phyloP scores from a whole-genome alignment of 2,797 vertebrate species.

The Peromyscus aztecus region DNA sequence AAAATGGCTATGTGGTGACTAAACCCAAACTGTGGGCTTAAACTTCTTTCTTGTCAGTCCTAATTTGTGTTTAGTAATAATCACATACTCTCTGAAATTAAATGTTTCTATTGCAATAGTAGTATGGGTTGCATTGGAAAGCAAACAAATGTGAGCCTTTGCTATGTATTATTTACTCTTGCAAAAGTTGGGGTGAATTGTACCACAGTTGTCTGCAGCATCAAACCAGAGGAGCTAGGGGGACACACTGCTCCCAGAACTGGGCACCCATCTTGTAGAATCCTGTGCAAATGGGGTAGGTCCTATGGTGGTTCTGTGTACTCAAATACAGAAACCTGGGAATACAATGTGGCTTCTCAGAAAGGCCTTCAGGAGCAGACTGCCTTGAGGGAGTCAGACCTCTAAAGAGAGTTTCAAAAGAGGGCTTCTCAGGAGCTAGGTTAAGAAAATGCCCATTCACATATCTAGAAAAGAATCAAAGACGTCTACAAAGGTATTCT shows the following conservation, averaged over 20 bases:
- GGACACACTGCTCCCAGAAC: neutral
- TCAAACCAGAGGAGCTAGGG: neutral
- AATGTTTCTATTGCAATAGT: neutral
- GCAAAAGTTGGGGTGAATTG: neutral
- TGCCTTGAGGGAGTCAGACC: neutral
- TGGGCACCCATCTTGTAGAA: neutral
- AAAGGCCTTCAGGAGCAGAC: neutral
- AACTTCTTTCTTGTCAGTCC: neutral
- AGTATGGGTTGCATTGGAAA: neutral
- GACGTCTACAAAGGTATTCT: neutral
- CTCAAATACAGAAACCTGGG: neutral
- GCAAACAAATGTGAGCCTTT: neutral
- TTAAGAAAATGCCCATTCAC: neutral
- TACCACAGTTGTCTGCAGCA: neutral
- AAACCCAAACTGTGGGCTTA: constrained; percentile 69
- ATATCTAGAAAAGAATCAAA: neutral
- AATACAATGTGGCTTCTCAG: neutral
- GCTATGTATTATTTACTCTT: neutral
- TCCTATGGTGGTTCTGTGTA: neutral
- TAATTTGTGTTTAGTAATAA: neutral
- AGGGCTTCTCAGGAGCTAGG: neutral
- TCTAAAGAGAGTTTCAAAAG: neutral
- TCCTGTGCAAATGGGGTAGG: neutral
- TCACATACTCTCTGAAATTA: constrained; percentile 54
- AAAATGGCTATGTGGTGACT: constrained; percentile 87